Percentiles rank a stretch among this genome's conserved stretches.
These are phyloP conservation scores for Cepaea hortensis DNA, from an alignment of 2,888 invertebrate species.

Conservation along the genomic window DNA sequence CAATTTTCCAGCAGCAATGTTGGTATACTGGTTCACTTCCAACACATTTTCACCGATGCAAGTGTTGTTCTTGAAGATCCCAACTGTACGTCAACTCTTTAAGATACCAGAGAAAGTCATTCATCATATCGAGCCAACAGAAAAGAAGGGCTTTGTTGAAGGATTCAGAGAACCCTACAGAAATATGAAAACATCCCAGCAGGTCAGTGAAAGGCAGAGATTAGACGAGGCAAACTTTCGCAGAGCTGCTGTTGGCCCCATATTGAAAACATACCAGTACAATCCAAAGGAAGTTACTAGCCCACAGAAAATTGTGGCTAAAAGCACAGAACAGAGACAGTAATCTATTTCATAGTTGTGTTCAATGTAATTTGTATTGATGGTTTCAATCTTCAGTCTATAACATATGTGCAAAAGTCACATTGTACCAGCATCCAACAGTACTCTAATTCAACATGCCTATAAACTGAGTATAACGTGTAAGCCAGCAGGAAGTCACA, in stretches of 20 bases:
- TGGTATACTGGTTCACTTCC: constrained; percentile 92
- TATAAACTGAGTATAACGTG: too few species aligned
- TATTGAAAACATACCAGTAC: constrained; percentile 90
- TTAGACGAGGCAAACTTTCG: constrained; percentile 88
- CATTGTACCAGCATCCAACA: too few species aligned
- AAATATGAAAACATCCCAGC: constrained; percentile 72
- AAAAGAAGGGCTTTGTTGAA: constrained; percentile 85
- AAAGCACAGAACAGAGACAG: too few species aligned
- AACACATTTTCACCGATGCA: constrained; percentile 90
- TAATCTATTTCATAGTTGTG: too few species aligned
- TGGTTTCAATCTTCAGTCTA: too few species aligned
- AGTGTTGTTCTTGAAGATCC: constrained; percentile 86
- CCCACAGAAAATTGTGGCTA: not conserved
- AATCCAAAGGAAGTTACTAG: constrained; percentile 81
- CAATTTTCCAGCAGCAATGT: constrained; percentile 89
- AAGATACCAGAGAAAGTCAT: constrained; percentile 82
- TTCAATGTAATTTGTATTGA: too few species aligned
- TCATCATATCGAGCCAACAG: constrained; percentile 80
- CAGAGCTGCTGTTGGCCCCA: constrained; percentile 89
- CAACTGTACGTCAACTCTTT: constrained; percentile 85
- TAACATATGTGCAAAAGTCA: too few species aligned
- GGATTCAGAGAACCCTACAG: constrained; percentile 88
- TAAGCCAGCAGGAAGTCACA: too few species aligned
- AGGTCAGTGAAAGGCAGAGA: constrained; percentile 86
- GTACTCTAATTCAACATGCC: too few species aligned